phyloP scores from a whole-genome alignment of 2,797 vertebrate genomes.

The Cygnus olor region DNA sequence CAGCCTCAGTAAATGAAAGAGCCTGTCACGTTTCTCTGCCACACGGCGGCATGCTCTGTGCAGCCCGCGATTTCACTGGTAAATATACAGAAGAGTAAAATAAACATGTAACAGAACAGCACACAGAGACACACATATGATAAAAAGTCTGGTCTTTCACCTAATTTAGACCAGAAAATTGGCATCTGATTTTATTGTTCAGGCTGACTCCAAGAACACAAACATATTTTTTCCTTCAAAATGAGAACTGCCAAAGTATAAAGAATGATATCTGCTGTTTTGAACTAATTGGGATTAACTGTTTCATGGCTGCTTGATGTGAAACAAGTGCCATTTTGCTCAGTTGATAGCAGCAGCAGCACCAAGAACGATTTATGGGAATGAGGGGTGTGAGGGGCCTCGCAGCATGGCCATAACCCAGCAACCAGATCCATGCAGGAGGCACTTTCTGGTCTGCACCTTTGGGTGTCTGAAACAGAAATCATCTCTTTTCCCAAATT shows the following conservation, averaged over 20 bases:
- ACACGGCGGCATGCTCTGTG: slow-evolving; percentile 25
- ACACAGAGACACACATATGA: slow-evolving; percentile 41
- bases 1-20: not conserved
- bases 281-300: slow-evolving; percentile 65
- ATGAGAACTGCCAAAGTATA: slow-evolving; percentile 50
- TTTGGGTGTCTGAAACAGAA: not conserved
- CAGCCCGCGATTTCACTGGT: slow-evolving; percentile 21
- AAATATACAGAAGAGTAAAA: slow-evolving; percentile 29
- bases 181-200: slow-evolving; percentile 73
- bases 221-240: slow-evolving; percentile 63
- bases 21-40: slow-evolving; percentile 41
- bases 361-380: not conserved
- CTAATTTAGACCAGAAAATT: slow-evolving; percentile 76
- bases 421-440: not conserved
- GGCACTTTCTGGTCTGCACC: not conserved
- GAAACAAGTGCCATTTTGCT: not conserved
- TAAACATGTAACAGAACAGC: slow-evolving; percentile 37
- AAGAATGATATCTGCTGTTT: slow-evolving; percentile 46
- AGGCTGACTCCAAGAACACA: slow-evolving; percentile 59
- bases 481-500: not conserved
- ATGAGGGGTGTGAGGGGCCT: fast-evolving
- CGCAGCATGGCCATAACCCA: not conserved
- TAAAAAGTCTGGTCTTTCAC: slow-evolving; percentile 59
- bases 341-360: not conserved
- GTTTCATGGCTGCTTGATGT: slow-evolving; percentile 28